Conservation (phyloP, 2,888 invertebrate species). For the Brenthis hecate region DNA sequence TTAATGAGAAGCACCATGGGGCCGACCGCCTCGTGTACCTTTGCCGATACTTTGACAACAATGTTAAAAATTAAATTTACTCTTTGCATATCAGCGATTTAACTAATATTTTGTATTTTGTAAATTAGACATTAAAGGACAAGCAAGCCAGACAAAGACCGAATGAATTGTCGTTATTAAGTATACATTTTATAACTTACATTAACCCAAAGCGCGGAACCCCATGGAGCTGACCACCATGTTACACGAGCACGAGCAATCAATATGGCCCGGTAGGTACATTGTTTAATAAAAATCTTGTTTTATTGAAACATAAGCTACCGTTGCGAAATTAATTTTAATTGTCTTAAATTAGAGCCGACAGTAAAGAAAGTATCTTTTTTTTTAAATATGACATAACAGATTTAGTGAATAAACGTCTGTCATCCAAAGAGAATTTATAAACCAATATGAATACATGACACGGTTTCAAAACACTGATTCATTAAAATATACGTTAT, state of each 20-base stretch:
- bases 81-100: no score
- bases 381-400: no score
- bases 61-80: neutral
- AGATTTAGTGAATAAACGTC: no score
- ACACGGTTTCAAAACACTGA: neutral
- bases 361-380: no score
- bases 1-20: constrained; percentile 1
- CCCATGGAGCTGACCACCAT: constrained; percentile 17
- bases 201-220: constrained; percentile 7
- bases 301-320: neutral
- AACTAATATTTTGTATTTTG: neutral
- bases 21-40: neutral
- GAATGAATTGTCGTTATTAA: neutral
- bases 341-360: no score
- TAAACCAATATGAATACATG: no score
- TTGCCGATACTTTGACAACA: neutral
- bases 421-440: no score
- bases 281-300: constrained; percentile 11
- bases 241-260: constrained; percentile 12
- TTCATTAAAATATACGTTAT: constrained; percentile 1
- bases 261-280: constrained; percentile 3
- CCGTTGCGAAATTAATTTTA: constrained; percentile 10
- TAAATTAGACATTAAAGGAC: constrained; percentile 7
- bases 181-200: constrained; percentile 12
- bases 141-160: constrained; percentile 3